Base-by-base conservation (phyloP, 2,888 invertebrate species). In the Strigamia crassipes region DNA sequence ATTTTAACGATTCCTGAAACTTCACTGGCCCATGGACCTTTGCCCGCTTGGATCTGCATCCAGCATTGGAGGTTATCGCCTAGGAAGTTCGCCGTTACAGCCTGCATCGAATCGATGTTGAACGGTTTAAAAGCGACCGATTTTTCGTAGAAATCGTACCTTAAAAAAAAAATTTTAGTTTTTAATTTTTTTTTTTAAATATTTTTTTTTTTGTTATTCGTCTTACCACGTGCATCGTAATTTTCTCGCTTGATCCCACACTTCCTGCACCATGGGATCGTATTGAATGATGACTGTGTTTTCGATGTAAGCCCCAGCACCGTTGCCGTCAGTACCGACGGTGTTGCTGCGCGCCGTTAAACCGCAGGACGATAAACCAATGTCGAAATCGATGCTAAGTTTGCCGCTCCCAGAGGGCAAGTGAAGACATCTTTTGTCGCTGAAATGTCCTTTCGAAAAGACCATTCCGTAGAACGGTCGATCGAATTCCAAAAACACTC, bases 21-120 rank as follows among this genome's bases (percentile, higher is more conserved):
- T 89, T 96, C 96, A 15, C 95, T 95, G n/a, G 96, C 96, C 96
- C 96, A 96, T 0, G 96, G 96, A 84, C 96, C 96, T 88, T 96
- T 96, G 82, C 96, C 96, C 78, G 96, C 96, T 89, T 96, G 96
- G 86, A 96, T 96, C 89, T 96, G 96, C 96, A 96, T 96, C 96
- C 96, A 96, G 89, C 96, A 96, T 87, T 96, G 96, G 85, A 96
- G 90, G 89, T 96, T 96, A 89, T 96, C 96, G 38, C 96, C 96
- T 85, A 96, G 91, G 91, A 96, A 96, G 90, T 96, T 96, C 79
- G 96, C 96, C 0, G 96, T 96, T 78, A 96, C 96, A 0, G 96
- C 96, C 87, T 96, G 96, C 85, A 96, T 88, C 95, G 96, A 96
- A 88, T 96, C 96, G 51, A 96, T 96, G 90, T 86, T 85, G 93